A percentile compares a stretch with the other conserved stretches of the same genome.
These are phyloP conservation scores for Matsumyia berberina DNA, from an alignment of 2,888 invertebrate genomes.

Conservation along the genomic window DNA sequence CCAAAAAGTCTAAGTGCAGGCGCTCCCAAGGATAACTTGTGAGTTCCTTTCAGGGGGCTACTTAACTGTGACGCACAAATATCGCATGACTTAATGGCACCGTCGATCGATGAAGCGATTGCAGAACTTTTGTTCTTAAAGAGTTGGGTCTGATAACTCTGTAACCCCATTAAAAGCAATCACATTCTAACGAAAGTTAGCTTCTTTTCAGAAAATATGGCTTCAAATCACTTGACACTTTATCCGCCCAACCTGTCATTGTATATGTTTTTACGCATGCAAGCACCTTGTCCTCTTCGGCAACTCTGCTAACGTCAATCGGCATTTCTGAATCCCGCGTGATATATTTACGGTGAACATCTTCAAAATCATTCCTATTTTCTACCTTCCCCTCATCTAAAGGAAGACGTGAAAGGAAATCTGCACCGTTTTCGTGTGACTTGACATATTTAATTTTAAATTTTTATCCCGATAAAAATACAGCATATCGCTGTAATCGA, in stretches of 20 bases:
- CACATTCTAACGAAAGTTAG: background rate
- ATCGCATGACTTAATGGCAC: constrained; percentile 10
- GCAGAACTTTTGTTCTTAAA: background rate
- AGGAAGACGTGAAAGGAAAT: no score
- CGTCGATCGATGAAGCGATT: constrained; percentile 8
- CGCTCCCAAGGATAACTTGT: constrained; percentile 18
- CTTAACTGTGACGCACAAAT: constrained; percentile 11
- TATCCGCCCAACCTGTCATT: background rate
- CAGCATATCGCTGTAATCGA: constrained; percentile 12
- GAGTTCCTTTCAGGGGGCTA: constrained; percentile 13
- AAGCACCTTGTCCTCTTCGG: background rate
- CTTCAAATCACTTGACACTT: background rate
- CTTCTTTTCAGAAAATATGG: background rate
- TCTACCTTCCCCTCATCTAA: background rate
- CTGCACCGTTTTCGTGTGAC: constrained; percentile 11
- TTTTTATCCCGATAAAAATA: constrained; percentile 12
- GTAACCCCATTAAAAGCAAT: background rate
- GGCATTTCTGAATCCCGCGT: background rate
- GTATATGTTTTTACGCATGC: background rate
- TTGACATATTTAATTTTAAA: constrained; percentile 15
- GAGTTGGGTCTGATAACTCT: background rate
- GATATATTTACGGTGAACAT: background rate
- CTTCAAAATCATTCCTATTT: background rate
- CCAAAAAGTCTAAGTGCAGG: constrained; percentile 15
- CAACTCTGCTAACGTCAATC: background rate